These are phyloP conservation scores for Monomorium pharaonis DNA, from an alignment of 1,140 invertebrate species.

Conservation along the genomic window DNA sequence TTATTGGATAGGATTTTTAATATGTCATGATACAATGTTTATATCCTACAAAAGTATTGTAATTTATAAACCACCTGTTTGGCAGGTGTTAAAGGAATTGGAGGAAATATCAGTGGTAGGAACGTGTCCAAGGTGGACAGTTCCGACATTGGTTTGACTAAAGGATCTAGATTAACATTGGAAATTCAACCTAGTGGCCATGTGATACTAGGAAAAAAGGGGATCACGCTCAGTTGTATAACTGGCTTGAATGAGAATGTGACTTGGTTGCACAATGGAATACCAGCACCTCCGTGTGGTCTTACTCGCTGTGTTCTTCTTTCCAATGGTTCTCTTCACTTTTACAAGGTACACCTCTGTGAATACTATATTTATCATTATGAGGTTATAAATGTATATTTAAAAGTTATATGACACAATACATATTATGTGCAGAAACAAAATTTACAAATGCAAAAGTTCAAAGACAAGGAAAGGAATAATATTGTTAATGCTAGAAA, in stretches of 20 bases:
- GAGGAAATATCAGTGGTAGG: slow-evolving; percentile 75
- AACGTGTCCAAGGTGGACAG: slow-evolving; percentile 73
- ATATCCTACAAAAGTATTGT: neutral
- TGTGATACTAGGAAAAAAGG: slow-evolving; percentile 79
- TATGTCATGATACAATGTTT: neutral
- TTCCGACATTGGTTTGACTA: slow-evolving; percentile 63
- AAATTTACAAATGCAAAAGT: slow-evolving; percentile 79
- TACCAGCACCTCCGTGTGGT: slow-evolving; percentile 78
- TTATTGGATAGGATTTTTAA: neutral
- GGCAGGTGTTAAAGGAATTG: slow-evolving; percentile 79
- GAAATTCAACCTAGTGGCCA: slow-evolving; percentile 79
- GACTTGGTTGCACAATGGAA: slow-evolving; percentile 81
- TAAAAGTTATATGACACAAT: neutral
- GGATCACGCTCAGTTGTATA: slow-evolving; percentile 79
- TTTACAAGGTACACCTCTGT: slow-evolving; percentile 76
- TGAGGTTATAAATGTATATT: neutral
- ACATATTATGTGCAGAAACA: slow-evolving; percentile 70
- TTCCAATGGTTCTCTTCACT: slow-evolving; percentile 80
- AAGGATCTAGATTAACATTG: slow-evolving; percentile 70
- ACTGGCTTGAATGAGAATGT: slow-evolving; percentile 74
- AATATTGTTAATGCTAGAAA: slow-evolving; percentile 62
- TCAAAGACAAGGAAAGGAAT: slow-evolving; percentile 74
- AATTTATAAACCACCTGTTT: neutral
- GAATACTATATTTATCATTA: neutral
- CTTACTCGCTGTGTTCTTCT: slow-evolving; percentile 74